A percentile compares a stretch with the other conserved stretches of the same genome.
phyloP scores from a whole-genome alignment of 2,113 vertebrate species.

The Indri indri region DNA sequence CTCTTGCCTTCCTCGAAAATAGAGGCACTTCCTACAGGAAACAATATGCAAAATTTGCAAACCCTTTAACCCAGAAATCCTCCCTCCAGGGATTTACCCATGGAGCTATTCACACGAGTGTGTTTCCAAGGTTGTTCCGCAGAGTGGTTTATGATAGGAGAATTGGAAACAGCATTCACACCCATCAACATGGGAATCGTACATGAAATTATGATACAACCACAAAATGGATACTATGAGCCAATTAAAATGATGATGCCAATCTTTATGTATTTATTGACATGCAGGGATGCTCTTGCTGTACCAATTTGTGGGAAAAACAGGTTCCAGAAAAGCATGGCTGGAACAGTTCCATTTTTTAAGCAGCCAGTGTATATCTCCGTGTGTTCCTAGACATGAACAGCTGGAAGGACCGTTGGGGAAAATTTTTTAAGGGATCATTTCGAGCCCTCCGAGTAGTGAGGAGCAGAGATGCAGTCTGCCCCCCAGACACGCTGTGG shows the following conservation, averaged over 20 bases:
- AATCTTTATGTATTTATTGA: accelerated
- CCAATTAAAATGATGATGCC: accelerated
- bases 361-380: accelerated
- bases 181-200: neutral
- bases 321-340: neutral
- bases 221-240: accelerated
- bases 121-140: accelerated
- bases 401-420: accelerated
- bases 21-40: accelerated
- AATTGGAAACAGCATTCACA: accelerated
- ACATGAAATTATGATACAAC: accelerated
- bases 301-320: neutral
- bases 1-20: neutral
- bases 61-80: neutral
- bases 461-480: no score
- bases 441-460: accelerated
- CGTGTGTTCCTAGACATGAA: accelerated
- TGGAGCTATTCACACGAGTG: accelerated
- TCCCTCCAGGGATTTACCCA: neutral
- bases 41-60: accelerated
- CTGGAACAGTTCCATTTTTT: accelerated
- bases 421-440: accelerated
- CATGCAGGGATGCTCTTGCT: accelerated
- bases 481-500: neutral
- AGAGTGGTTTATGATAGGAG: accelerated